Evolutionary conservation across 1,140 invertebrate species (phyloP).

Genomic region (Agrypnia vestita): DNA sequence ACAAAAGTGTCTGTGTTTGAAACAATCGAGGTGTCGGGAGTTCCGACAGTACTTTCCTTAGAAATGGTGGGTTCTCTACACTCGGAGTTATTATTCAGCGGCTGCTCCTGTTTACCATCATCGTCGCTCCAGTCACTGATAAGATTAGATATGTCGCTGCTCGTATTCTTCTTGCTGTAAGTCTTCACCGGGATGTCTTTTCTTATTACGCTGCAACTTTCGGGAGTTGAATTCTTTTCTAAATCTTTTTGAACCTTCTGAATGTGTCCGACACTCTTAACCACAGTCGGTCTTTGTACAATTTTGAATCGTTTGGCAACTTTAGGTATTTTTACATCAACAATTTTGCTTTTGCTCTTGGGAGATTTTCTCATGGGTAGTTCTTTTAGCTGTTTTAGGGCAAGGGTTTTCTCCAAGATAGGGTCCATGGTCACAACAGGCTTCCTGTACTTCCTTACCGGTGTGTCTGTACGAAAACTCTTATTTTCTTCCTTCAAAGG

Average conservation of each 20-base stretch:
- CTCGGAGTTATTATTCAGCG: not conserved
- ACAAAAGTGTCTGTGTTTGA: constrained; percentile 54
- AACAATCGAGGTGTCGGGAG: constrained; percentile 61
- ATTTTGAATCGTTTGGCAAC: not conserved
- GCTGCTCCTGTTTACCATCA: constrained; percentile 36
- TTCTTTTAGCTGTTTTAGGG: constrained; percentile 56
- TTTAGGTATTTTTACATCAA: constrained; percentile 57
- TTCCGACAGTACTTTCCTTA: not conserved
- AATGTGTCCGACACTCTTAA: not conserved
- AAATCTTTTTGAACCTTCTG: not conserved
- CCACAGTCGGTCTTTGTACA: not conserved
- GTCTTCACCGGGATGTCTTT: constrained; percentile 35
- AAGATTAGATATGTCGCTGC: constrained; percentile 50
- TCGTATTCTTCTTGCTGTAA: constrained; percentile 33
- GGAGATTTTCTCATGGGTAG: constrained; percentile 33
- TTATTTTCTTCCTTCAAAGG: constrained; percentile 32
- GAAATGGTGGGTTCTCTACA: not conserved
- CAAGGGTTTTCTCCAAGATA: constrained; percentile 42
- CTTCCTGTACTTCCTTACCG: not conserved
- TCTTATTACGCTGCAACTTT: constrained; percentile 6
- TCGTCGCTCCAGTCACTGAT: constrained; percentile 56
- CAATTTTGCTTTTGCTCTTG: constrained; percentile 41
- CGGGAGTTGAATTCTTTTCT: not conserved
- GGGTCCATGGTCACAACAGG: constrained; percentile 24
- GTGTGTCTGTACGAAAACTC: not conserved